These are phyloP conservation scores for Drosophila conformis DNA, from an alignment of 2,888 invertebrate genomes.

Conservation along the genomic window DNA sequence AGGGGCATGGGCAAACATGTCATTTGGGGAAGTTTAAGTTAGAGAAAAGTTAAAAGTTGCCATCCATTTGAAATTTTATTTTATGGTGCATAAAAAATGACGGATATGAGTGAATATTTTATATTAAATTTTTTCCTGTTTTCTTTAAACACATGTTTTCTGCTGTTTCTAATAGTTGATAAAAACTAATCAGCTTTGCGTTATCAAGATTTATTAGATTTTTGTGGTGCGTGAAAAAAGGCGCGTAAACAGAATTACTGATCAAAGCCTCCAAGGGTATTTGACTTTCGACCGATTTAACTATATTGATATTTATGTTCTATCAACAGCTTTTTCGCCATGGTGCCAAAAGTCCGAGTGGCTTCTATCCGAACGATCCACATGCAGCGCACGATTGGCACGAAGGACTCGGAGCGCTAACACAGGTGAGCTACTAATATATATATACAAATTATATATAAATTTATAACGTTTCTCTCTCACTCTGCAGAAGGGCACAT, in stretches of 20 bases:
- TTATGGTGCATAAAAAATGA: not conserved
- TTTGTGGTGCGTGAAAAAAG: not conserved
- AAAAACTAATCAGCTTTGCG: not conserved
- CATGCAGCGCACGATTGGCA: constrained; percentile 91
- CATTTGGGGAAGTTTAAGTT: not conserved
- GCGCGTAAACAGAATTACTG: not conserved
- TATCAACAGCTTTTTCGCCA: constrained; percentile 83
- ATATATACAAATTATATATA: not conserved
- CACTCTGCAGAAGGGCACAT: constrained; percentile 89
- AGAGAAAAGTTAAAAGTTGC: not conserved
- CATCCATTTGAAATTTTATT: not conserved
- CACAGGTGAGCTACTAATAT: constrained; percentile 82
- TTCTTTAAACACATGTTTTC: not conserved
- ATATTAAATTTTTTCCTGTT: not conserved
- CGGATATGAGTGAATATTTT: not conserved
- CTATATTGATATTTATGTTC: not conserved
- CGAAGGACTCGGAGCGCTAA: constrained; percentile 92
- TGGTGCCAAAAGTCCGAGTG: constrained; percentile 87
- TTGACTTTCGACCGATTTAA: not conserved
- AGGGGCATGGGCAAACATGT: not conserved
- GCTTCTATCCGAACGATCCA: constrained; percentile 92
- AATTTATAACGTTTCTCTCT: constrained; percentile 4
- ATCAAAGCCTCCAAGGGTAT: not conserved
- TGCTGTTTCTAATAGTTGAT: not conserved
- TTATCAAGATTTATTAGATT: not conserved